Evolutionary conservation across 2,113 vertebrate species (phyloP).

Genomic region (Phrynosoma blainvillii): DNA sequence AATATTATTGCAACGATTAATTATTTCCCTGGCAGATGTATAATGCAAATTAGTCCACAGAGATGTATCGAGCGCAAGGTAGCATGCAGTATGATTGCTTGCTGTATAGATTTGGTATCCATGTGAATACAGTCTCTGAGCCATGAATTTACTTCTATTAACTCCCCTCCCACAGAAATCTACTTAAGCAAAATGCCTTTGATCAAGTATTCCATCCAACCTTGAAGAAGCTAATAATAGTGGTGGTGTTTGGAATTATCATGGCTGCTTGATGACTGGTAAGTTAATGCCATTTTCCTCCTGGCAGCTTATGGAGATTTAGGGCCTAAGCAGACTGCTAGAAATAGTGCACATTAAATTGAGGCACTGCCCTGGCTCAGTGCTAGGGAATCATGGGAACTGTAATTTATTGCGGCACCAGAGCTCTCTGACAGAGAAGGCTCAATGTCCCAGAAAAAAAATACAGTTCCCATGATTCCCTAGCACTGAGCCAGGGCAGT

Average conservation of each 20-base stretch:
- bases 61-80: neutral
- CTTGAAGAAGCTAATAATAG: slow-evolving; percentile 21
- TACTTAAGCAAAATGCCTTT: slow-evolving; percentile 37
- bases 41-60: neutral
- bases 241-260: slow-evolving; percentile 33
- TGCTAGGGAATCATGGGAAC: no score
- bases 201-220: slow-evolving; percentile 51
- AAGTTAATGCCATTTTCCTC: slow-evolving; percentile 51
- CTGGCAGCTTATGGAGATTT: slow-evolving; percentile 58
- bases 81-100: neutral
- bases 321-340: no score
- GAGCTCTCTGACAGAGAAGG: no score
- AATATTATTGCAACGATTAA: neutral
- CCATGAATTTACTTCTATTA: neutral
- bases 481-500: no score
- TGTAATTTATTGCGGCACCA: no score
- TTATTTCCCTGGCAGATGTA: neutral
- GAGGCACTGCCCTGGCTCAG: no score
- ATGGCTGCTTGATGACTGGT: slow-evolving; percentile 44
- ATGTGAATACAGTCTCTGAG: neutral
- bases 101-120: neutral
- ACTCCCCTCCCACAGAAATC: neutral
- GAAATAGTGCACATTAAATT: no score
- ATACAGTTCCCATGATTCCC: no score
- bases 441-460: no score